phyloP scores from a whole-genome alignment of 2,797 vertebrate genomes.

The Phoeniculus purpureus region DNA sequence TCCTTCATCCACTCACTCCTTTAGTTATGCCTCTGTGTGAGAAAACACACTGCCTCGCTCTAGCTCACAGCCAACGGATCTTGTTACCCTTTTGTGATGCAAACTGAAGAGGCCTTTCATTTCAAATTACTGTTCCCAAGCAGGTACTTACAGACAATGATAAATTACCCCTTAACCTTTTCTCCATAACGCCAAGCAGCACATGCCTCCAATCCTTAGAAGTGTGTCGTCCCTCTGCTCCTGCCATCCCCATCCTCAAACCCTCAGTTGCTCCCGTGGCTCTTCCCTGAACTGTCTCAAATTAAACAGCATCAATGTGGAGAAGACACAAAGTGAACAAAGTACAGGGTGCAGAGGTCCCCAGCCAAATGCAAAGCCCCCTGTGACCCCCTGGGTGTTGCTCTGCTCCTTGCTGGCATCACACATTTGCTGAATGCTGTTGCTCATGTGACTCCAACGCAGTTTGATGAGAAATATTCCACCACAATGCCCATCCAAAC shows the following conservation, averaged over 20 bases:
- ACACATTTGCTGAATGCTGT: accelerated
- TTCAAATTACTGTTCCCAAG: neutral
- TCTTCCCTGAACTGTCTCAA: neutral
- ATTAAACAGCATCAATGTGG: neutral
- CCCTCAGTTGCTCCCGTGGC: neutral
- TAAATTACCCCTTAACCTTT: conserved; percentile 24
- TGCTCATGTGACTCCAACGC: accelerated
- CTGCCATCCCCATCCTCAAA: neutral
- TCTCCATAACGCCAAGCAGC: neutral
- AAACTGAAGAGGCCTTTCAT: neutral
- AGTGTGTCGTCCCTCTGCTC: neutral
- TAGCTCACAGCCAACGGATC: neutral
- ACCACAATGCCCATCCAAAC: neutral
- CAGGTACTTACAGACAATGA: conserved; percentile 1
- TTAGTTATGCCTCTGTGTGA: neutral
- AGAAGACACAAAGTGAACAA: neutral
- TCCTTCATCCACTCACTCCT: neutral
- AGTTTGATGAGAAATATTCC: neutral
- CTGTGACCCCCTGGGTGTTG: neutral
- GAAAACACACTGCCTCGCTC: neutral
- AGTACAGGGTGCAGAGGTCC: neutral
- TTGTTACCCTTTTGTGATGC: neutral
- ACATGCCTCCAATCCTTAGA: neutral
- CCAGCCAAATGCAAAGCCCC: neutral
- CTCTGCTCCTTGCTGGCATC: neutral